Evolutionary conservation across 2,888 invertebrate species (phyloP), one percentile per base, ranked within the genome.

Genomic region (Cheilosia scutellata): DNA sequence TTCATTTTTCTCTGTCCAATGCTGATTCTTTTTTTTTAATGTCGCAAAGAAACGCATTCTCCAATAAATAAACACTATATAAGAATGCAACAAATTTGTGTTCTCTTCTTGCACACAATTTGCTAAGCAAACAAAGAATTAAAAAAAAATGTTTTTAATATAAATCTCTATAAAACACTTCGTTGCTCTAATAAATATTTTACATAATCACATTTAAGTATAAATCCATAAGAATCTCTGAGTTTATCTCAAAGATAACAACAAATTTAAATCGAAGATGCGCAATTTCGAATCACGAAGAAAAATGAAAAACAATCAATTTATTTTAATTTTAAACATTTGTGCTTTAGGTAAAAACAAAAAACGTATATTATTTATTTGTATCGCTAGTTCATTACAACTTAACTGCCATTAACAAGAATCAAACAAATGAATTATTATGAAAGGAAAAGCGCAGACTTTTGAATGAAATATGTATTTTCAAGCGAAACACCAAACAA

Each of bases 361-460:
- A 68, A 20, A 44, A 72, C 20, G 51, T 60, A 72, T 76, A 55
- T 76, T 71, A 79, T 74, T 80, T 84, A 80, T 75, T 75, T 80
- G 72, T 74, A 78, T 79, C 70, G 72, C 87, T 78, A 75, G 84
- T 87, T 82, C 68, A 82, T 82, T 87, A 78, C 78, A 78, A 82
- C 62, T 78, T 76, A 79, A 87, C 87, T 87, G 87, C 87, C 87
- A 87, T 82, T 79, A 74, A 78, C 25, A 63, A 58, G 72, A 82
- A 82, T 16, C 71, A 57, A 79, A 72, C 58, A 63, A 74, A 55
- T 37, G 20, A 62, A 31, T 29, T 31, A 11, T 13, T 51, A 16
- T 44, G 53, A 44, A 37, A 71, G 7, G 33, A 83, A 70, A 65
- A 75, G 70, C 29, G 70, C 68, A 75, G 78, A 13, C 31, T 63